Evolutionary conservation across 2,113 vertebrate genomes (phyloP).

Genomic region (Chunga burmeisteri): DNA sequence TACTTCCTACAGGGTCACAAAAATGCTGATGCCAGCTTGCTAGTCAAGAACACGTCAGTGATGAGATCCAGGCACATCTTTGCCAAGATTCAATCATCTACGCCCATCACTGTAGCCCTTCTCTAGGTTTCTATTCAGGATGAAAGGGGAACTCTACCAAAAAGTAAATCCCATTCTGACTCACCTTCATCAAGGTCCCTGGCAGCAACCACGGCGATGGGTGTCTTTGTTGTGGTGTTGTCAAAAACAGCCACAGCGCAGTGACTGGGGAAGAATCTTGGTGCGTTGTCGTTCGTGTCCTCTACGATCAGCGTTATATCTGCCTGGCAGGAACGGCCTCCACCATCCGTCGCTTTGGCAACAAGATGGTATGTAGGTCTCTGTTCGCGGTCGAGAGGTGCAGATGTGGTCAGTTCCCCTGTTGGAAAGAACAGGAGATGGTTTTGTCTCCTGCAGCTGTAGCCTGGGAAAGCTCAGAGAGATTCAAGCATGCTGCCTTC

Average conservation of each 20-base stretch:
- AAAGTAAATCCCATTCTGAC: neutral
- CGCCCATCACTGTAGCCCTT: neutral
- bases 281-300: slow-evolving; percentile 92
- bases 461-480: neutral
- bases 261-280: slow-evolving; percentile 86
- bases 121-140: neutral
- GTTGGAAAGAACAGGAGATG: slow-evolving; percentile 3
- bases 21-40: neutral
- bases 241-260: slow-evolving; percentile 90
- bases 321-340: slow-evolving; percentile 90
- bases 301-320: slow-evolving; percentile 82
- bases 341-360: slow-evolving; percentile 91
- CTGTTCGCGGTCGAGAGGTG: slow-evolving; percentile 84
- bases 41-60: neutral
- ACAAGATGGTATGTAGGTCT: slow-evolving; percentile 80
- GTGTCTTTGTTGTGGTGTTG: slow-evolving; percentile 92
- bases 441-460: neutral
- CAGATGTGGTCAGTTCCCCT: slow-evolving; percentile 89
- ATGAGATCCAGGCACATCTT: neutral
- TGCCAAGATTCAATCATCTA: neutral
- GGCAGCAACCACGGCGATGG: slow-evolving; percentile 88
- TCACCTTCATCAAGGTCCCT: slow-evolving; percentile 91
- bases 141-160: neutral
- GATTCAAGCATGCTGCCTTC: neutral
- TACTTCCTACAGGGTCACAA: neutral